Base-by-base conservation (phyloP, 1,140 invertebrate species). In the Drosophila nigromelanica region DNA sequence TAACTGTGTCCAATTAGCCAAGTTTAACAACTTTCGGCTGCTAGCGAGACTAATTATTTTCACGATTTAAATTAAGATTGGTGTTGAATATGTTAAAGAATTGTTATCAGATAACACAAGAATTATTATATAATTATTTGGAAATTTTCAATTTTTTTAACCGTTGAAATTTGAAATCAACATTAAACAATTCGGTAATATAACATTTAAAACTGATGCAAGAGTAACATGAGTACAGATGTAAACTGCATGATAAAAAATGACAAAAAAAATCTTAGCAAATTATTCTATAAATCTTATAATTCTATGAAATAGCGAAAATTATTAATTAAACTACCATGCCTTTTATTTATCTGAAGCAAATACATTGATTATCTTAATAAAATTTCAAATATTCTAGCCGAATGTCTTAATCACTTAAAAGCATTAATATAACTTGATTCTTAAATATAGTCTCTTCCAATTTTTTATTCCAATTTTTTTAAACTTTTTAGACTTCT, bases 1-100 rank as follows among this genome's bases (percentile, higher is more conserved):
- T 60, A 51, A 64, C 71, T 64, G 73, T 68, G 52, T 63, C 73
- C 70, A 73, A 85, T 78, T 85, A 85, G 63, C 42, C 43, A 35
- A 61, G 48, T 37, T 35, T 58, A 39, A 43, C 14, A 27, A 27
- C 11, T 35, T 11, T n/a, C 21, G 24, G 1, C 11, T 48, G 18
- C 21, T 24, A 4, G 15, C 62, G 54, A 7, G 21, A 45, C 47
- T 45, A 43, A 72, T 52, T 39, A n/a, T 24, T 24, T 52, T 15
- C 12, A 18, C 21, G 33, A 45, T 56, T 54, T 40, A 37, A 30
- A 56, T 55, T 50, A 47, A 50, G 45, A 24, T 45, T 37, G 15
- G 1, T 21, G n/a, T 62, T 60, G 10, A 15, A 61, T 42, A 35
- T 2, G 24, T 40, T 48, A 5, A 24, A 10, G 24, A 51, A 51